phyloP scores from a whole-genome alignment of 2,888 invertebrate species.

The Xylophagus ater region DNA sequence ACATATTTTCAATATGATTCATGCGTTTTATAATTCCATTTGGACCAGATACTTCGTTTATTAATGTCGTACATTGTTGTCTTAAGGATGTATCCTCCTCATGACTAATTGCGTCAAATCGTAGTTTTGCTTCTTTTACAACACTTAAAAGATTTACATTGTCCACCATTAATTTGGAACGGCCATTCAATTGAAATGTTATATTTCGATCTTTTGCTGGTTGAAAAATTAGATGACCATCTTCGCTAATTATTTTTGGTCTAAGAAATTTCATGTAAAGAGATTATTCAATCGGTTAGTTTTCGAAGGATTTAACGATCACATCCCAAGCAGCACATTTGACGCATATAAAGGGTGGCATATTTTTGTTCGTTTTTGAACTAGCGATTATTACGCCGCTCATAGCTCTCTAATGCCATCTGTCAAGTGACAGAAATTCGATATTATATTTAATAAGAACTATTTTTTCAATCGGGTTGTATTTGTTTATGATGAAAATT shows the following conservation, averaged over 20 bases:
- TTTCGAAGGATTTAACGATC: too few relatives aligned
- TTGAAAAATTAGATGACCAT: slow-evolving; percentile 68
- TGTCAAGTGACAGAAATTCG: too few relatives aligned
- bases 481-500: too few relatives aligned
- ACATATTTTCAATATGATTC: slow-evolving; percentile 19
- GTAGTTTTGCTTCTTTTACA: slow-evolving; percentile 23
- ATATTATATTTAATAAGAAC: too few relatives aligned
- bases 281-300: too few relatives aligned
- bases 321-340: too few relatives aligned
- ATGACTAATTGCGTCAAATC: slow-evolving; percentile 1
- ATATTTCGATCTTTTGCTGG: slow-evolving; percentile 69
- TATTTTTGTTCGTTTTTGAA: too few relatives aligned
- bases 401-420: too few relatives aligned
- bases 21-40: slow-evolving; percentile 19
- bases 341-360: too few relatives aligned
- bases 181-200: slow-evolving; percentile 54
- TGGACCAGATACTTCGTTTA: slow-evolving; percentile 18
- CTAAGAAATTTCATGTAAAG: too few relatives aligned
- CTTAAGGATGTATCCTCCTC: background rate
- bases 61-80: background rate
- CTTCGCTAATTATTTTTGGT: slow-evolving; percentile 38
- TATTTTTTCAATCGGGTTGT: too few relatives aligned
- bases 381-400: too few relatives aligned
- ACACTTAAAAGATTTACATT: slow-evolving; percentile 50
- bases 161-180: slow-evolving; percentile 56